Evolutionary conservation across 2,113 vertebrate genomes (phyloP), one percentile per base, ranked within the genome.

Genomic region (Elephas maximus): DNA sequence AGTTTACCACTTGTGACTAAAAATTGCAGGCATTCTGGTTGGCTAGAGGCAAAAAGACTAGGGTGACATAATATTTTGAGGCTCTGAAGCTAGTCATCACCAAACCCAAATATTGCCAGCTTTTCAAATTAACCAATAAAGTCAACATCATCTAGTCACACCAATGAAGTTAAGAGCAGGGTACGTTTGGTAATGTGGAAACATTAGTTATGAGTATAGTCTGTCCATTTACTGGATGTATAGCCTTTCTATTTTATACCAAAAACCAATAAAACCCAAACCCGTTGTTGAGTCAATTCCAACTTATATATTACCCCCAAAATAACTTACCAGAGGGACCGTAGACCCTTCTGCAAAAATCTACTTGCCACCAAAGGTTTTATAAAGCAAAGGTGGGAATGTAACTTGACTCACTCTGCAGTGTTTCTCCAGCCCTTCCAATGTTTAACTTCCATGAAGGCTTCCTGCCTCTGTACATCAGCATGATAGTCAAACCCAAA

Each of bases 1-100:
- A 88, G 91, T 88, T 94, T 95, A 74, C 88, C 91, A 92, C 67
- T 97, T 95, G 85, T 92, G 82, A 51, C 53, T 79, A 51, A 83
- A 94, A 92, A 80, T 94, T 94, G 73, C 33, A 93, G 88, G 93
- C 87, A 93, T 87, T 73, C 60, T 93, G 73, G 41, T 86, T 92
- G 73, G 85, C 91, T 82, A 95, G 77, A 95, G 93, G 96, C 92
- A 95, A 81, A 97, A 95, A 90, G 53, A 96, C 83, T 88, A 83
- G 91, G 69, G 37, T 95, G 95, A 95, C 90, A 76, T 94, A 95
- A 91, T 96, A 90, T 90, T 90, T 92, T 90, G 93, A 94, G 96
- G 83, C 33, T 92, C 77, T 91, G 71, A 92, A 96, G 76, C 85
- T 94, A 91, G 65, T 48, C 79, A 44, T 87, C 53, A 92, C 81